Conservation (phyloP, 2,888 invertebrate species). For the Galerucella pusilla region DNA sequence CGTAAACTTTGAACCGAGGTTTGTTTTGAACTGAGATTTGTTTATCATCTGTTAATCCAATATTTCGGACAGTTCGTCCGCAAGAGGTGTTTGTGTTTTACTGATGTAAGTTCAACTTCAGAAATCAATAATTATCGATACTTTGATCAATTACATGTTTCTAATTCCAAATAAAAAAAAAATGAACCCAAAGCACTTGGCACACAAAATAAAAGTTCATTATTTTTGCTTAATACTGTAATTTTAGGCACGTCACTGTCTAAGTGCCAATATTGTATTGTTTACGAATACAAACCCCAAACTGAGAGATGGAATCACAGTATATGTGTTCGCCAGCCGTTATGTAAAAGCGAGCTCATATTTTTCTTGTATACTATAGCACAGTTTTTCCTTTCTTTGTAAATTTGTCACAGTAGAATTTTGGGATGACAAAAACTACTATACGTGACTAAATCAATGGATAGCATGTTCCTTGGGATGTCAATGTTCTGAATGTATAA, state of each 20-base stretch:
- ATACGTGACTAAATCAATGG: conserved; percentile 18
- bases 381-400: conserved; percentile 22
- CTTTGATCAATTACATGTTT: too few species aligned
- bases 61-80: too few species aligned
- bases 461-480: neutral
- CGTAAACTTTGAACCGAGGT: too few species aligned
- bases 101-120: too few species aligned
- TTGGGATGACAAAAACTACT: conserved; percentile 16
- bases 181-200: too few species aligned
- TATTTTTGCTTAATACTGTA: neutral
- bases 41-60: too few species aligned
- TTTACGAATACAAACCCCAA: conserved; percentile 18
- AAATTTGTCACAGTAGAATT: conserved; percentile 30
- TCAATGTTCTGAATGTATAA: neutral
- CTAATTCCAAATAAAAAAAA: too few species aligned
- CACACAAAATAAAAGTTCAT: neutral
- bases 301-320: conserved; percentile 1
- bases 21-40: too few species aligned
- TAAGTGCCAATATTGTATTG: conserved; percentile 14
- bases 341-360: conserved; percentile 20
- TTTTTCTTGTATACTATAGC: conserved; percentile 11
- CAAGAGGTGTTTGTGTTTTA: too few species aligned
- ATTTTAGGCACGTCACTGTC: conserved; percentile 7
- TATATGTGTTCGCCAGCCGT: conserved; percentile 17
- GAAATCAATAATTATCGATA: too few species aligned